Base-by-base conservation (phyloP, 2,797 vertebrate species). In the Philypnodon macrostomus region DNA sequence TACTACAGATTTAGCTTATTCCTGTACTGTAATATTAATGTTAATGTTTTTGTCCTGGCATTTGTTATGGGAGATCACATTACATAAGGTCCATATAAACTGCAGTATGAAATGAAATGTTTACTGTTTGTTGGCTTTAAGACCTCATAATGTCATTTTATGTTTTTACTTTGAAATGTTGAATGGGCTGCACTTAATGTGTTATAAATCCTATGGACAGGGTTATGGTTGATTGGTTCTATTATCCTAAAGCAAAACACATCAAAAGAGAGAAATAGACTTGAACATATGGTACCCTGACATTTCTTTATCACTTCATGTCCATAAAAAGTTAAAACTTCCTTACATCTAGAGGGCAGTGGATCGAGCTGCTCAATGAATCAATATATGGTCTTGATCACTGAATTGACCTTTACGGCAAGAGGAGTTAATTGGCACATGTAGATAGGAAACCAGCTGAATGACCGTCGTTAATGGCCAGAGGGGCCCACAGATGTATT, bases 381-480 rank as follows among this genome's bases (percentile, higher is more conserved):
- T 85, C 83, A 51, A 85, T 85, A 79, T 30, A 70, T 54, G 21
- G 35, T 40, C 61, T 75, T 64, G 81, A 80, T 79, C 42, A 0
- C 33, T 63, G 48, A 37, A 0, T 31, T 63, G 48, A 37, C 47
- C 67, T 75, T 62, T 76, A 61, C 70, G 36, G 6, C 24, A 58
- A n/a, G n/a, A n/a, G n/a, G n/a, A n/a, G 41, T 38, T 24, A 18
- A 18, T 45, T 8, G 33, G 56, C 24, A 41, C 13, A 14, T 11
- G 31, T 34, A 50, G 44, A 13, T 19, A 21, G n/a, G n/a, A n/a
- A 3, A 64, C 38, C 24, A 14, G 29, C 41, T 27, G 37, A 41
- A 30, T 13, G 61, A 57, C 24, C 35, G n/a, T 29, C 9, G 56
- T 67, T 63, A 53, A 73, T 14, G 12, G 53, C 58, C 72, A 47